These are phyloP conservation scores for Mohoua ochrocephala DNA, from an alignment of 2,113 vertebrate genomes.

Conservation along the genomic window DNA sequence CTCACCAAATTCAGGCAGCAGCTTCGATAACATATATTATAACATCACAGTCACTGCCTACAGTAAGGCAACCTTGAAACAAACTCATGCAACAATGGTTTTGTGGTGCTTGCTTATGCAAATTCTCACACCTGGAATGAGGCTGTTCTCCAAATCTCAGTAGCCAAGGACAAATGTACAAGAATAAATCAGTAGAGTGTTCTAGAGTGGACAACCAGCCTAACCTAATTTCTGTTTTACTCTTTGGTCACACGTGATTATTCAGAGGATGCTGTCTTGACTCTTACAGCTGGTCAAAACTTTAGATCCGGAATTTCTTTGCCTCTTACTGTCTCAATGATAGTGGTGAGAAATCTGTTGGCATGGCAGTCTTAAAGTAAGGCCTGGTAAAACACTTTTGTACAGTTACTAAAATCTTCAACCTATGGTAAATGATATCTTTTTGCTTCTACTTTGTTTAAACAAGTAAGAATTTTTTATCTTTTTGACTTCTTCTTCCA, in stretches of 20 bases:
- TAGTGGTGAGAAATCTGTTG: not conserved
- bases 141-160: not conserved
- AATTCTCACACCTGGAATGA: not conserved
- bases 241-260: fast-evolving
- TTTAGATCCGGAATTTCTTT: not conserved
- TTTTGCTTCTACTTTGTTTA: not conserved
- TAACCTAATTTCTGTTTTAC: not conserved
- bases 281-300: not conserved
- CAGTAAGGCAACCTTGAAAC: not conserved
- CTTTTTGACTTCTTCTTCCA: not conserved
- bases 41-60: not conserved
- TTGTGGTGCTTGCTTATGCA: not conserved
- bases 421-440: fast-evolving
- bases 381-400: not conserved
- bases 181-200: not conserved
- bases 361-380: not conserved
- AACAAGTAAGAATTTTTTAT: not conserved
- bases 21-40: not conserved
- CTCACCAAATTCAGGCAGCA: not conserved
- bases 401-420: not conserved
- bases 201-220: not conserved
- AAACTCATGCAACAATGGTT: fast-evolving
- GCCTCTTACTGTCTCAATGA: not conserved
- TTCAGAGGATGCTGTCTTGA: not conserved
- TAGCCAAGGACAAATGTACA: not conserved